A percentile compares a stretch with the other conserved stretches of the same genome.
Conservation (phyloP, 2,113 vertebrate species). For the Caranx melampygus region DNA sequence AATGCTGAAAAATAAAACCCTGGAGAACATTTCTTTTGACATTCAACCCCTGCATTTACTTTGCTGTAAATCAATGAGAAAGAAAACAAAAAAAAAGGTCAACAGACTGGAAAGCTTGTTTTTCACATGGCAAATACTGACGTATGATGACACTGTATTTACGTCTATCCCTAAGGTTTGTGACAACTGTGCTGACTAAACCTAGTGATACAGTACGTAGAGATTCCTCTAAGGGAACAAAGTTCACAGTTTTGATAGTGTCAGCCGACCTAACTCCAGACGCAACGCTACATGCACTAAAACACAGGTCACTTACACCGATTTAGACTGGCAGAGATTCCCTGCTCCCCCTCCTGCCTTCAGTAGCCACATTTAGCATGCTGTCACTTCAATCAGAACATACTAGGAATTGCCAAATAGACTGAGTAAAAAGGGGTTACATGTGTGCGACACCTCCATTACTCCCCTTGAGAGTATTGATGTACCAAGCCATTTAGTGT, state of each 20-base stretch:
- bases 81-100: slow-evolving; percentile 58
- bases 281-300: slow-evolving; percentile 58
- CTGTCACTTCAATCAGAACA: slow-evolving; percentile 53
- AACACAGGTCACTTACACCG: slow-evolving; percentile 69
- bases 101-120: slow-evolving; percentile 49
- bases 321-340: slow-evolving; percentile 62
- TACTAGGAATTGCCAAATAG: slow-evolving; percentile 15
- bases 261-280: slow-evolving; percentile 50
- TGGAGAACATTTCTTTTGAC: slow-evolving; percentile 45
- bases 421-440: slow-evolving; percentile 5
- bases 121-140: slow-evolving; percentile 68
- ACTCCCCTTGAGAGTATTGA: not conserved
- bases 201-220: slow-evolving; percentile 55
- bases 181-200: slow-evolving; percentile 43
- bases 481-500: not conserved
- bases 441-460: slow-evolving; percentile 15
- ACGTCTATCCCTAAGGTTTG: slow-evolving; percentile 47
- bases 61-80: slow-evolving; percentile 60
- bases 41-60: slow-evolving; percentile 63
- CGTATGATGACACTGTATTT: slow-evolving; percentile 44
- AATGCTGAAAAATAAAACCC: slow-evolving; percentile 21
- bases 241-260: slow-evolving; percentile 75
- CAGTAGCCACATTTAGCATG: slow-evolving; percentile 63
- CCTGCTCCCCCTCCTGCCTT: slow-evolving; percentile 18
- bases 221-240: slow-evolving; percentile 64